These are phyloP conservation scores for Hippopotamyrus pictus DNA, from an alignment of 2,797 vertebrate species.

Conservation along the genomic window DNA sequence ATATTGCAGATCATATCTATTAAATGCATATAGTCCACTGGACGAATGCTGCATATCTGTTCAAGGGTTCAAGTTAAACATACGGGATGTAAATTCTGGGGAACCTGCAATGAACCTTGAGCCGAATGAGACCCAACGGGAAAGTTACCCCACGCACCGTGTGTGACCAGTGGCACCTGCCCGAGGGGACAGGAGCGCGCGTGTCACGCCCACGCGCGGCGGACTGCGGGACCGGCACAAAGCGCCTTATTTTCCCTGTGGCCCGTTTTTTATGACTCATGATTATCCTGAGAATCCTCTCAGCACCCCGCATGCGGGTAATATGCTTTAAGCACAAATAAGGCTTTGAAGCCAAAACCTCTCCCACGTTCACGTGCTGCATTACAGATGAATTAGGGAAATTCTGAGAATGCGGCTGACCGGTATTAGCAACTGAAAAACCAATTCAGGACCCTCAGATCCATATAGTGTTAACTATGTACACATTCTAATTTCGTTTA, in stretches of 20 bases:
- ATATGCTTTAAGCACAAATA: not conserved
- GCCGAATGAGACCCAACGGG: not conserved
- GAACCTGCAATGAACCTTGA: not conserved
- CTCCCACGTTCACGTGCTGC: not conserved
- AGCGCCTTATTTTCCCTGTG: not conserved
- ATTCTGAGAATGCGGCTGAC: not conserved
- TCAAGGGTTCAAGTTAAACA: not conserved
- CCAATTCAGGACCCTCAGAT: not conserved
- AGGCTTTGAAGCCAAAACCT: not conserved
- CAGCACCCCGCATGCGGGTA: not conserved
- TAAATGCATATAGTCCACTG: not conserved
- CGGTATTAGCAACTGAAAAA: not conserved
- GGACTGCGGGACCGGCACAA: not conserved
- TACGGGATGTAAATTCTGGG: not conserved
- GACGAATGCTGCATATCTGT: not conserved
- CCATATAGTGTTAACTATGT: not conserved
- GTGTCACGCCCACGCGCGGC: not conserved
- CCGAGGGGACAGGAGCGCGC: not conserved
- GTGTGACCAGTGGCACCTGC: not conserved
- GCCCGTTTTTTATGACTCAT: not conserved
- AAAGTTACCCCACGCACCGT: not conserved
- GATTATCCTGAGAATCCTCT: not conserved
- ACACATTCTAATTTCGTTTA: not conserved
- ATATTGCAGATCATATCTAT: not conserved
- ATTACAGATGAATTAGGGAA: not conserved